Base-by-base conservation (phyloP, 2,888 invertebrate species). In the Heliconius charithonia region DNA sequence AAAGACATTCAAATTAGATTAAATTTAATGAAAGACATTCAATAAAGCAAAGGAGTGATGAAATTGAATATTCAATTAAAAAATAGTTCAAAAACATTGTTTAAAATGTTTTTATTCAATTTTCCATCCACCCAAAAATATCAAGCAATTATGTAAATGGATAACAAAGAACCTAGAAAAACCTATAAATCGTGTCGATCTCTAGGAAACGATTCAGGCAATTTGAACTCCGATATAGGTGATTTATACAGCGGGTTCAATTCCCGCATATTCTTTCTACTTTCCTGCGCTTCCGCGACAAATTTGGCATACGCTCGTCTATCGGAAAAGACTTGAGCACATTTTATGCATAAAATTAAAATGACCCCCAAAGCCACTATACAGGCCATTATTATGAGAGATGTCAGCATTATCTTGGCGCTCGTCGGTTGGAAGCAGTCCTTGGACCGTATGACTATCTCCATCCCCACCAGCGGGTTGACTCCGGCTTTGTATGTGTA, bases 181-280 rank as follows among this genome's bases (percentile, higher is more conserved):
- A 56, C 13, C n/a, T 77, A 79, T 51, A 80, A 93, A 86, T 93
- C 92, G 83, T 88, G 85, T 75, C 90, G 90, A 85, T 95, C 94
- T 76, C 94, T 91, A 32, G 92, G 92, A 85, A 89, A 95, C 3
- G 91, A 87, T 62, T 94, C 91, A 19, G 96, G 96, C 80, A 96
- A 93, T 80, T 89, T 89, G 83, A 96, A 96, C 76, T 91, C 89
- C 0, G 94, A 93, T 25, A 96, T 93, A 2, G 96, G 96, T n/a
- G 96, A 95, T 82, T 93, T 95, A 83, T 96, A 97, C 79, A 97
- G 85, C 0, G 97, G 97, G 86, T 96, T 97, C 79, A 95, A 83
- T 73, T 93, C 90, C 78, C 92, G 92, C 88, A 91, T 90, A 67
- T 91, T 85, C 67, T 91, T 87, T 76, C 90, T 89, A 72, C 93